phyloP scores from a whole-genome alignment of 2,888 invertebrate species.

The Ophioninae sp. region DNA sequence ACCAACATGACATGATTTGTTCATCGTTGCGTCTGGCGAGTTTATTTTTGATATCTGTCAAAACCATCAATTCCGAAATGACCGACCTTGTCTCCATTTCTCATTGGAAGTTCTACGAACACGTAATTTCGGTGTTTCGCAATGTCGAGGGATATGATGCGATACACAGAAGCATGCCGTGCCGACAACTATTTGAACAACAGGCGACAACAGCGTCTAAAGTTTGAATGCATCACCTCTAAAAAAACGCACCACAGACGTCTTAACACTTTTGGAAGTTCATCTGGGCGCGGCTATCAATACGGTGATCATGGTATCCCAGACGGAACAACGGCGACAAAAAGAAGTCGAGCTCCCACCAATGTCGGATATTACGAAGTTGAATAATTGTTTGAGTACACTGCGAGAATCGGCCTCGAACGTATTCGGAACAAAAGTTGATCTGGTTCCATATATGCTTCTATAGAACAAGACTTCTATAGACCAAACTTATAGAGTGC shows the following conservation, averaged over 20 bases:
- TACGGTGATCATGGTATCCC: conserved; percentile 48
- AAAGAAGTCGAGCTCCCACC: conserved; percentile 41
- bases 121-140: neutral
- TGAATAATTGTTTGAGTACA: conserved; percentile 20
- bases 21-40: neutral
- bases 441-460: neutral
- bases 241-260: conserved; percentile 14
- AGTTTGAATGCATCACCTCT: conserved; percentile 9
- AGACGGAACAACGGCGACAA: conserved; percentile 11
- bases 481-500: conserved; percentile 33
- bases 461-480: too few relatives aligned
- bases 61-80: neutral
- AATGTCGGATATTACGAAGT: conserved; percentile 21
- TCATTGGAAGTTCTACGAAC: neutral
- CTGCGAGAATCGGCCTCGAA: neutral
- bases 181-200: neutral
- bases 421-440: neutral
- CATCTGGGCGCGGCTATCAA: conserved; percentile 51
- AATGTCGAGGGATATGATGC: neutral
- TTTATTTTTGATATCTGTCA: neutral
- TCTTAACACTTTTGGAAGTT: conserved; percentile 9
- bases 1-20: neutral
- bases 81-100: neutral
- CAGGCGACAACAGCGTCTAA: neutral
- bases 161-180: neutral